A percentile compares a stretch with the other conserved stretches of the same genome.
These are phyloP conservation scores for Actinia equina DNA, from an alignment of 64 coral and sea anemone species.

Conservation along the genomic window DNA sequence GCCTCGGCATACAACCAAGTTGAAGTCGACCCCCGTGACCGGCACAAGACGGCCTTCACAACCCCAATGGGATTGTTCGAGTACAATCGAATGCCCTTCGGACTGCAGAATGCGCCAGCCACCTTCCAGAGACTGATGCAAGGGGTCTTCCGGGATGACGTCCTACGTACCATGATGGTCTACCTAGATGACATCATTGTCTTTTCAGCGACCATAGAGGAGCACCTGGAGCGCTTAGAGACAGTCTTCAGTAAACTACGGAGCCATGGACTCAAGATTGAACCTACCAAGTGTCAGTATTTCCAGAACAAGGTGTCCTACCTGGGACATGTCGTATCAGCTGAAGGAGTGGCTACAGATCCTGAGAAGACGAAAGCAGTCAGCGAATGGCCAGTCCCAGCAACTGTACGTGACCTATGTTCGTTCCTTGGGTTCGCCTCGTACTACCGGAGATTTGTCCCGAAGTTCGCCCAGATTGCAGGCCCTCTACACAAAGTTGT, in stretches of 20 bases:
- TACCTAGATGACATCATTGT: conserved; percentile 62
- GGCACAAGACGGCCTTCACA: conserved; percentile 53
- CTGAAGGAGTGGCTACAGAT: conserved; percentile 29
- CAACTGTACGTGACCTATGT: conserved; percentile 33
- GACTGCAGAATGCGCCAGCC: conserved; percentile 9
- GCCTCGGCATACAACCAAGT: conserved; percentile 48
- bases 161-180: conserved; percentile 19
- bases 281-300: conserved; percentile 55
- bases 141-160: conserved; percentile 22
- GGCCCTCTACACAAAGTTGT: conserved; percentile 19
- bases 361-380: conserved; percentile 42
- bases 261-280: conserved; percentile 47
- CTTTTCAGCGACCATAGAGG: neutral
- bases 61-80: conserved; percentile 44
- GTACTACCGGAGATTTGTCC: conserved; percentile 55
- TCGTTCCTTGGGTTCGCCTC: conserved; percentile 58
- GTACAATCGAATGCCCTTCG: conserved; percentile 33
- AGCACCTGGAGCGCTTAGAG: neutral
- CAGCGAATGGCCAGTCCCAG: conserved; percentile 21
- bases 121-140: conserved; percentile 53
- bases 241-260: conserved; percentile 24
- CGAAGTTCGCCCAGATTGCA: conserved; percentile 34
- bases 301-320: conserved; percentile 22
- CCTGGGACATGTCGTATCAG: conserved; percentile 43
- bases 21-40: neutral